Evolutionary conservation across 1,140 invertebrate genomes (phyloP), one percentile per base, ranked within the genome.

Genomic region (Trachymyrmex septentrionalis): DNA sequence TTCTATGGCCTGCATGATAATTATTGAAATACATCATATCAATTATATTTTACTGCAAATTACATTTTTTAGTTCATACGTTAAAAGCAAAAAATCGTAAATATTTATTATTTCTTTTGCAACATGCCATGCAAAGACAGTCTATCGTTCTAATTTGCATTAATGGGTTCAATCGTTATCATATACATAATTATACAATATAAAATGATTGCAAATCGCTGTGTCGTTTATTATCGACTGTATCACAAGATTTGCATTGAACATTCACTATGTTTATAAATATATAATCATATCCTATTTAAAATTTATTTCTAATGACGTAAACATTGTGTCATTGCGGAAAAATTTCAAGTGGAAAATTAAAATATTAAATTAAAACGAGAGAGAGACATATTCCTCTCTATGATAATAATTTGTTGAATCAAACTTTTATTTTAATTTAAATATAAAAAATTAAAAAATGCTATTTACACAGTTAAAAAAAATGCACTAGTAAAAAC

Each of bases 141-240:
- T 84, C 21, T 73, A 34, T 82, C 19, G 21, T 16, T 34, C 16
- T 34, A 61, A 84, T 84, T 84, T 61, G 38, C 69, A 71, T 69
- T n/a, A 24, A 57, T 14, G 4, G 10, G 12, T 81, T 81, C 19
- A 12, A 30, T 71, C 10, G 24, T 48, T 48, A 73, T 61, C 24
- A 73, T 19, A 21, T 34, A 30, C 19, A 48, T 44, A 64, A n/a
- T 34, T 24, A 44, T 69, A 24, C 30, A 48, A 44, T 69, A 24
- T 48, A 48, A 21, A n/a, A 55, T 6, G 3, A 82, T 71, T 73
- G n/a, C 24, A 24, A 14, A 30, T 73, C 30, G 19, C 2, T 61
- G 16, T 57, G 0, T 57, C 16, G 14, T 81, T 72, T 59, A 82
- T 73, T 59, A 21, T 1, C 1, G 1, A 59, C 10, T 73, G 55